Percentiles rank a stretch among this genome's conserved stretches.
These are phyloP conservation scores for Kobus ellipsiprymnus DNA, from an alignment of 2,113 vertebrate genomes.

Conservation along the genomic window DNA sequence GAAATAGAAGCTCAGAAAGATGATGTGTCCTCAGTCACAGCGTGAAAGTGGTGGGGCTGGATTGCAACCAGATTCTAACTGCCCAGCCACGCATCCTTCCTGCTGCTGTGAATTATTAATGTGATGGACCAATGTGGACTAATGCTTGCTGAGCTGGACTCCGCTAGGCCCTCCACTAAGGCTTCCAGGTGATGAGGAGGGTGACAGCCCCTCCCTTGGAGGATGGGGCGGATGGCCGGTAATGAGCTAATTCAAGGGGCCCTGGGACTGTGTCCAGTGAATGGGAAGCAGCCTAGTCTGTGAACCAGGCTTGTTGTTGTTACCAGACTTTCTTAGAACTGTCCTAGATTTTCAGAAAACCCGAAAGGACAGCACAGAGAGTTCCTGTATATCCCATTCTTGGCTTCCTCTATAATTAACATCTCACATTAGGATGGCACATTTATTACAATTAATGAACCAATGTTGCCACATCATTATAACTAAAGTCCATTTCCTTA, in stretches of 20 bases:
- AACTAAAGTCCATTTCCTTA: neutral
- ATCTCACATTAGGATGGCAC: neutral
- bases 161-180: neutral
- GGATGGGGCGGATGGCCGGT: neutral
- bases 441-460: neutral
- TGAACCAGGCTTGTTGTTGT: neutral
- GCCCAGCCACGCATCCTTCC: neutral
- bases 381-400: neutral
- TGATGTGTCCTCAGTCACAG: neutral
- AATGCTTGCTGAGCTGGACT: accelerated
- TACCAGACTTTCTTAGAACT: neutral
- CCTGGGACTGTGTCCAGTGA: neutral
- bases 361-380: neutral
- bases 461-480: neutral
- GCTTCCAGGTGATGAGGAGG: neutral
- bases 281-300: neutral
- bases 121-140: neutral
- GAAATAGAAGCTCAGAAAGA: neutral
- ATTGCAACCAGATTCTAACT: neutral
- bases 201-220: neutral
- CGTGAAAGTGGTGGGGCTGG: neutral
- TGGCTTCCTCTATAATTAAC: neutral
- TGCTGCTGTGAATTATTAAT: neutral
- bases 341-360: neutral
- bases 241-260: neutral